A percentile compares a stretch with the other conserved stretches of the same genome.
Evolutionary conservation across 2,113 vertebrate genomes (phyloP).

Genomic region (Galbula dea): DNA sequence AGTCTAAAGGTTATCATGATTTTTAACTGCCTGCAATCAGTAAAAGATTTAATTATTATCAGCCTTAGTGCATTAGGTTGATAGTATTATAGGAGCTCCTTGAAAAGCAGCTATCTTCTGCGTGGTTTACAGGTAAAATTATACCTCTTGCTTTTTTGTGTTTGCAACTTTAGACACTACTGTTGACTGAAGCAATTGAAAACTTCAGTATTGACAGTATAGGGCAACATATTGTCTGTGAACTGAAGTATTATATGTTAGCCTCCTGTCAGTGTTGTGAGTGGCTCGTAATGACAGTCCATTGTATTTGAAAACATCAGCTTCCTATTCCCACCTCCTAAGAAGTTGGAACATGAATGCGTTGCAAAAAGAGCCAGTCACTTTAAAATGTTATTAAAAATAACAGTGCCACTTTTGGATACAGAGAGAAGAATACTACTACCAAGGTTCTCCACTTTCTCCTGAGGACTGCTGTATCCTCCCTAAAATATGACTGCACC

Average conservation of each 20-base stretch:
- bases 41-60: background rate
- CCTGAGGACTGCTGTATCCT: background rate
- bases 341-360: slow-evolving; percentile 13
- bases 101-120: background rate
- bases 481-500: background rate
- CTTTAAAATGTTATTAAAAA: background rate
- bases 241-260: slow-evolving; percentile 19
- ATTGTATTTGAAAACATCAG: background rate
- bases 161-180: slow-evolving; percentile 33
- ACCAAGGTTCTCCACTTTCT: background rate
- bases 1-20: background rate
- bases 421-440: background rate
- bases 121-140: slow-evolving; percentile 17
- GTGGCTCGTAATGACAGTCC: slow-evolving; percentile 9
- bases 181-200: slow-evolving; percentile 41
- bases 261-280: slow-evolving; percentile 24
- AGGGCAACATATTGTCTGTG: background rate
- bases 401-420: background rate
- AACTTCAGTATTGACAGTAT: slow-evolving; percentile 9
- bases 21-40: background rate
- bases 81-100: background rate
- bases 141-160: background rate
- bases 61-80: background rate
- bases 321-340: slow-evolving; percentile 40
- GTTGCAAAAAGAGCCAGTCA: background rate